Conservation (phyloP, 2,888 invertebrate species). For the Drosophila phalerata region DNA sequence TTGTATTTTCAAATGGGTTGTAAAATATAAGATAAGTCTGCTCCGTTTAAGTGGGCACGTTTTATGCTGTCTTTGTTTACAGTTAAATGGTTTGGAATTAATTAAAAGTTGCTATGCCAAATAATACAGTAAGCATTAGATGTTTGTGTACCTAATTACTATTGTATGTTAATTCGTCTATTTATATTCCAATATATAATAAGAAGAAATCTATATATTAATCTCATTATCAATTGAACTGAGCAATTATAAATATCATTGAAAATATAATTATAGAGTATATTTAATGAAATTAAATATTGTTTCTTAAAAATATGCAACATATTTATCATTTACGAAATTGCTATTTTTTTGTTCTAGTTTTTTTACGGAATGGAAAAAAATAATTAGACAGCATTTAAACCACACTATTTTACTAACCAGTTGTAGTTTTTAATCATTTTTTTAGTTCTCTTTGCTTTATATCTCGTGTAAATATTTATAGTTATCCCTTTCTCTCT, state of each 20-base stretch:
- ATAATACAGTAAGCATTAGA: slow-evolving; percentile 46
- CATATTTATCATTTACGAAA: too few species aligned
- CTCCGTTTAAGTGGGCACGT: slow-evolving; percentile 43
- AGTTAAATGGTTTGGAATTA: slow-evolving; percentile 80
- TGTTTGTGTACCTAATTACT: slow-evolving; percentile 16
- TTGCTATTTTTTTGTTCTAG: too few species aligned
- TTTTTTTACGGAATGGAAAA: not conserved
- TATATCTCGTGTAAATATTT: not conserved
- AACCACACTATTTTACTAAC: too few species aligned
- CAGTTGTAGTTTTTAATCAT: slow-evolving; percentile 1
- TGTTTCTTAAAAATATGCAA: too few species aligned
- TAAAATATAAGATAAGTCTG: slow-evolving; percentile 70
- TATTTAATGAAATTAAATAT: too few species aligned
- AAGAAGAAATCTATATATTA: not conserved
- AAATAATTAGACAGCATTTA: not conserved
- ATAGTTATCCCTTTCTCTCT: not conserved
- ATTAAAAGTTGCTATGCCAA: slow-evolving; percentile 66
- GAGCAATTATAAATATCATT: not conserved
- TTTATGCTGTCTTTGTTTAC: slow-evolving; percentile 52
- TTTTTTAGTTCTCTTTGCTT: not conserved
- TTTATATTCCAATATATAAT: slow-evolving; percentile 5
- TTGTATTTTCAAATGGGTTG: slow-evolving; percentile 62
- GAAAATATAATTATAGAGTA: not conserved
- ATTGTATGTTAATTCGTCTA: slow-evolving; percentile 4
- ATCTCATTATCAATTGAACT: not conserved